Conservation (phyloP, 1,140 invertebrate species). For the Brachionus sp. region DNA sequence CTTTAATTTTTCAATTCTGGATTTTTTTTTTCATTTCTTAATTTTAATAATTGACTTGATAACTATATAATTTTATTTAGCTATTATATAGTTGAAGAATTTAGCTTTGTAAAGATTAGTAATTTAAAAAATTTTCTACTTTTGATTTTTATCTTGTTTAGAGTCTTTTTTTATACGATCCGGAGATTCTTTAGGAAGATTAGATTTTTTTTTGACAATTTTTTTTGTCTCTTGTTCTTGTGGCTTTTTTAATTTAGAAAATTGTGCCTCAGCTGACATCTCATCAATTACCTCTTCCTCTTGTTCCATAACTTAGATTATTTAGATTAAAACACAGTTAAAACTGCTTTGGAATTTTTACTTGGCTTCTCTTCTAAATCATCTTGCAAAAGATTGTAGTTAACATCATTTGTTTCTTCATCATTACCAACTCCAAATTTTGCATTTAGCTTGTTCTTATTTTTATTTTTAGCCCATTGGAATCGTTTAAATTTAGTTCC, state of each 20-base stretch:
- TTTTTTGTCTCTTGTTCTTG: not conserved
- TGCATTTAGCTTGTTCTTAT: constrained; percentile 9
- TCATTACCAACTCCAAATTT: not conserved
- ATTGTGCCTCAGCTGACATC: constrained; percentile 11
- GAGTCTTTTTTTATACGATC: not conserved
- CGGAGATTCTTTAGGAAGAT: not conserved
- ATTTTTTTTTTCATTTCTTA: no score
- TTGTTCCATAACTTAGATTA: not conserved
- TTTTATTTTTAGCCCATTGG: constrained; percentile 31
- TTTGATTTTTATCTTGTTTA: not conserved
- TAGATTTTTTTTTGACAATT: not conserved
- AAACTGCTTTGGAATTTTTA: not conserved
- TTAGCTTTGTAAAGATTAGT: no score
- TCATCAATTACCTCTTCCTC: constrained; percentile 28
- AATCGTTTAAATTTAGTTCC: constrained; percentile 27
- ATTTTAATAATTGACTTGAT: no score
- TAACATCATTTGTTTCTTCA: not conserved
- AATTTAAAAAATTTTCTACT: not conserved
- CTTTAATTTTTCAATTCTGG: no score
- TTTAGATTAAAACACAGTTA: not conserved
- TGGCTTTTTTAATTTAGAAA: not conserved
- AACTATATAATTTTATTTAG: no score
- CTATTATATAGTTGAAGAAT: no score
- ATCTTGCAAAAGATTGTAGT: constrained; percentile 16
- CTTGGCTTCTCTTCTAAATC: not conserved